A percentile compares a stretch with the other conserved stretches of the same genome.
Conservation (phyloP, 2,113 vertebrate genomes). For the Podocnemis expansa region DNA sequence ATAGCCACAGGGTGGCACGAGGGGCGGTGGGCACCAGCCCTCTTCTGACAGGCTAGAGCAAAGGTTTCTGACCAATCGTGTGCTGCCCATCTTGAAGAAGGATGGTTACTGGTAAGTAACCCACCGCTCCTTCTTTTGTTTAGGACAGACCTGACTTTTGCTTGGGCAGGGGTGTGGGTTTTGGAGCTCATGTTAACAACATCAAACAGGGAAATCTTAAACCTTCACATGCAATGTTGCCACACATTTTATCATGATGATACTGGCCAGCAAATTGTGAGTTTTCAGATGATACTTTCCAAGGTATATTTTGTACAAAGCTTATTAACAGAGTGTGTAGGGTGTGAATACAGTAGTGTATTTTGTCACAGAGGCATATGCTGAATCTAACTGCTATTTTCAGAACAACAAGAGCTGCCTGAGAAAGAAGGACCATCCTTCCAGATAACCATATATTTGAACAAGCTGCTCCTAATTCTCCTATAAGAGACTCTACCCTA, state of each 20-base stretch:
- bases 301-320: background rate
- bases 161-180: background rate
- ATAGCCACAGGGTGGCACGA: too few species aligned
- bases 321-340: background rate
- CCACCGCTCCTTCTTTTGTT: background rate
- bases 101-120: too few species aligned
- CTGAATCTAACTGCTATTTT: fast-evolving
- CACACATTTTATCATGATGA: background rate
- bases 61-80: too few species aligned
- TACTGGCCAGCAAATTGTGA: background rate
- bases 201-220: background rate
- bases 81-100: too few species aligned
- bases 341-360: background rate
- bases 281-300: background rate
- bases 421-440: fast-evolving
- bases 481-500: background rate
- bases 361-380: background rate
- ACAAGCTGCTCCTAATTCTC: background rate
- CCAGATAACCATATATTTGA: fast-evolving
- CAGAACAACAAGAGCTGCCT: fast-evolving
- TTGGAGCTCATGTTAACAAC: background rate
- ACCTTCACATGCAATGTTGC: background rate
- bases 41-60: too few species aligned
- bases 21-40: too few species aligned
- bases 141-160: background rate